Conservation (phyloP, 2,113 vertebrate species). For the Pelmatolapia mariae region DNA sequence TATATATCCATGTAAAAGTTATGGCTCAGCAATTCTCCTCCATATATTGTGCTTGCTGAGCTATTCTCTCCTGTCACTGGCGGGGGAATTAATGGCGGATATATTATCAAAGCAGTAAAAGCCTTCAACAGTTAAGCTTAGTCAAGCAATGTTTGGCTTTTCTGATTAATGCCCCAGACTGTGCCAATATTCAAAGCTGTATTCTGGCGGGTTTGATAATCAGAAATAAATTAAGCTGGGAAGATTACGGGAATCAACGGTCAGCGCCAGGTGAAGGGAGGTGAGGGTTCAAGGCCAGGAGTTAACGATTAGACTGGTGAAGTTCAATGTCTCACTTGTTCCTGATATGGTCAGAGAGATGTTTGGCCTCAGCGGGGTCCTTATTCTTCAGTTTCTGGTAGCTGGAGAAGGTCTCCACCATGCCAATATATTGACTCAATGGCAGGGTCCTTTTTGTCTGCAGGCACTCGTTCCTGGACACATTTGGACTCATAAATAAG, state of each 20-base stretch:
- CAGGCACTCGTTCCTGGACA: constrained; percentile 36
- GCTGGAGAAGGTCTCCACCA: constrained; percentile 63
- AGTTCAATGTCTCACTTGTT: constrained; percentile 62
- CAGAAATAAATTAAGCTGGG: neutral
- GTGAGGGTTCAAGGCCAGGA: neutral
- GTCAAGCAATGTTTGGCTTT: constrained; percentile 45
- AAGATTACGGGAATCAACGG: neutral
- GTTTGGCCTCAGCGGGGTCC: constrained; percentile 60
- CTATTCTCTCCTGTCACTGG: constrained; percentile 20
- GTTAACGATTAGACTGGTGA: neutral
- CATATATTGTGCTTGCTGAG: constrained; percentile 40
- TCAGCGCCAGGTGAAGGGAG: neutral
- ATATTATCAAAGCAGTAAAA: constrained; percentile 44
- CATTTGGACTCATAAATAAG: neutral
- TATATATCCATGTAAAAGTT: constrained; percentile 31
- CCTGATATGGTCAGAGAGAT: constrained; percentile 53
- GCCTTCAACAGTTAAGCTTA: constrained; percentile 45
- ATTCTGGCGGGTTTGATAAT: constrained; percentile 25
- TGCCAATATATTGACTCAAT: constrained; percentile 56
- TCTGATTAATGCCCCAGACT: constrained; percentile 39
- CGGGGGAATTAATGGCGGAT: constrained; percentile 36
- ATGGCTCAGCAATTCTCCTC: constrained; percentile 33
- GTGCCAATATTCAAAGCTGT: constrained; percentile 1
- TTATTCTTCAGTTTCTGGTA: constrained; percentile 58
- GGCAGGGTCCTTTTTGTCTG: neutral